These are phyloP conservation scores for Poecilia wingei DNA, from an alignment of 2,797 vertebrate species.

Conservation along the genomic window DNA sequence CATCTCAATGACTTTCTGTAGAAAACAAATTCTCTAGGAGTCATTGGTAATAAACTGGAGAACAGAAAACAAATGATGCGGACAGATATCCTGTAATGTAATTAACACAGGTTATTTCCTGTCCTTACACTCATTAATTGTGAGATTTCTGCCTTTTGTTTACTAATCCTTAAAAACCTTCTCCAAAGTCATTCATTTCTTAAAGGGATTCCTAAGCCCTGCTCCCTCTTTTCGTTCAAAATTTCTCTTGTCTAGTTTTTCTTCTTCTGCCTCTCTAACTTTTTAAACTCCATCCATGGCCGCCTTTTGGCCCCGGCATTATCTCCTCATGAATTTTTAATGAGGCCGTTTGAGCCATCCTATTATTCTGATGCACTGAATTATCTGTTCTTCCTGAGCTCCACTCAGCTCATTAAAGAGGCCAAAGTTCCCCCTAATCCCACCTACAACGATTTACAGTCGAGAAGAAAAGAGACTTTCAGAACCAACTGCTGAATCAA, in stretches of 20 bases:
- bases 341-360: conserved; percentile 72
- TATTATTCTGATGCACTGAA: conserved; percentile 69
- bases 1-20: background rate
- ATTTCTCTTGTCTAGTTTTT: conserved; percentile 30
- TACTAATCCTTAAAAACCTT: conserved; percentile 15
- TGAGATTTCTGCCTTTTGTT: conserved; percentile 29
- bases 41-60: background rate
- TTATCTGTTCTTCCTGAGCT: conserved; percentile 67
- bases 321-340: conserved; percentile 82
- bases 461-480: conserved; percentile 35
- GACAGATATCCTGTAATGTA: background rate
- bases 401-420: conserved; percentile 65
- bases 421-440: conserved; percentile 49
- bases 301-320: conserved; percentile 58
- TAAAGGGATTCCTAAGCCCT: conserved; percentile 30
- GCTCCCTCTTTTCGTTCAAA: conserved; percentile 27
- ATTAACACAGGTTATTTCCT: conserved; percentile 31
- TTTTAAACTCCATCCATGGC: conserved; percentile 31
- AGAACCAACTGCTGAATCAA: conserved; percentile 35
- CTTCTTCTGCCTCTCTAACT: background rate
- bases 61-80: background rate
- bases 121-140: conserved; percentile 11
- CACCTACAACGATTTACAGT: conserved; percentile 26
- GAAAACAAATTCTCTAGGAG: background rate
- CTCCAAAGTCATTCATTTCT: conserved; percentile 3